A percentile compares a stretch with the other conserved stretches of the same genome.
Evolutionary conservation across 2,888 invertebrate genomes (phyloP).

Genomic region (Melikaiella ostensackeni): DNA sequence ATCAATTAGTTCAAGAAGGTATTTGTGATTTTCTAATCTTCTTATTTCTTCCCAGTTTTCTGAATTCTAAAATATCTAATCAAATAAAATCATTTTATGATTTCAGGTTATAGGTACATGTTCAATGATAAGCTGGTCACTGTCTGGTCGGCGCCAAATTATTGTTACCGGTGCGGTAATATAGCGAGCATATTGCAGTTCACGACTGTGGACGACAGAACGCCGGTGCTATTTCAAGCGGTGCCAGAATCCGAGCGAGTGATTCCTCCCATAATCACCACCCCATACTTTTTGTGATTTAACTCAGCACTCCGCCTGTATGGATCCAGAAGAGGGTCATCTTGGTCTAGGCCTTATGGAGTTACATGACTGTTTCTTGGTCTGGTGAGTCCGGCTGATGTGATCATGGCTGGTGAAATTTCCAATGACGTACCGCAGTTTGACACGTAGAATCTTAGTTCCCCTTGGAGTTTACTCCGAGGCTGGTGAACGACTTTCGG

Average conservation of each 20-base stretch:
- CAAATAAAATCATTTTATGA: slow-evolving; percentile 31
- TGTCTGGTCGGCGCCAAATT: slow-evolving; percentile 99
- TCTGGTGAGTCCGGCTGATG: slow-evolving; percentile 61
- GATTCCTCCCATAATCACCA: slow-evolving; percentile 94
- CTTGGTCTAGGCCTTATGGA: slow-evolving; percentile 60
- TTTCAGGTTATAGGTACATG: slow-evolving; percentile 96
- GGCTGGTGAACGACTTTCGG: slow-evolving; percentile 21
- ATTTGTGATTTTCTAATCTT: slow-evolving; percentile 56
- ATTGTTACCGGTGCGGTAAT: slow-evolving; percentile 99
- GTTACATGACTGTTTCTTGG: slow-evolving; percentile 52
- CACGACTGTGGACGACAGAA: slow-evolving; percentile 86
- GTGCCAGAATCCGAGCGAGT: slow-evolving; percentile 97
- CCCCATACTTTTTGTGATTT: slow-evolving; percentile 96
- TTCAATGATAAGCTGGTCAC: slow-evolving; percentile 98
- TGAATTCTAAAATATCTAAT: neutral
- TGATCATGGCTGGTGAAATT: slow-evolving; percentile 60
- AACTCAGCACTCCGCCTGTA: slow-evolving; percentile 63
- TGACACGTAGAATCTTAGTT: slow-evolving; percentile 13
- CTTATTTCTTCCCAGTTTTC: too few species aligned
- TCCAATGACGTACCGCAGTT: slow-evolving; percentile 37
- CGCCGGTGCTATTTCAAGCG: slow-evolving; percentile 93
- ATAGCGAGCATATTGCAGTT: slow-evolving; percentile 98
- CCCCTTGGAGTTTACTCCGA: neutral
- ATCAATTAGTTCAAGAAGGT: slow-evolving; percentile 99
- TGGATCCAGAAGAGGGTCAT: slow-evolving; percentile 26